These are phyloP conservation scores for Cyclophora punctaria DNA, from an alignment of 2,888 invertebrate species.

Conservation along the genomic window DNA sequence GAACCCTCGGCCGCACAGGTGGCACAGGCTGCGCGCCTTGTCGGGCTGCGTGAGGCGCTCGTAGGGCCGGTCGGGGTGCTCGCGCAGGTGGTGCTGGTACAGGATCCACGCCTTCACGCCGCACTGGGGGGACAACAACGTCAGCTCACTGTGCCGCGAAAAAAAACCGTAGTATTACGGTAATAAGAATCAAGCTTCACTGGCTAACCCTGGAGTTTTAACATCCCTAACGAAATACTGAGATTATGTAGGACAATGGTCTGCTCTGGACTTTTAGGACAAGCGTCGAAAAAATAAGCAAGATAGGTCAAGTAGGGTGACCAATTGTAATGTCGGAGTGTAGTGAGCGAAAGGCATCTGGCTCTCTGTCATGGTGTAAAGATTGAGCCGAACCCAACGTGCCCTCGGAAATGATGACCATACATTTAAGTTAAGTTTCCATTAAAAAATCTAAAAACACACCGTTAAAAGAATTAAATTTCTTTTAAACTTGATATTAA, in stretches of 20 bases:
- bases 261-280: constrained; percentile 14
- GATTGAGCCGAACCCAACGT: too few species aligned
- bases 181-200: not conserved
- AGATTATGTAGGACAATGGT: constrained; percentile 7
- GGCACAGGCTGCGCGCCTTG: constrained; percentile 13
- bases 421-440: too few species aligned
- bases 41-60: constrained; percentile 9
- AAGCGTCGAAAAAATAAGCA: constrained; percentile 10
- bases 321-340: constrained; percentile 2
- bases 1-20: constrained; percentile 18
- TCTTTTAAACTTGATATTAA: too few species aligned
- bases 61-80: constrained; percentile 14
- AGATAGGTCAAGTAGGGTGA: constrained; percentile 3
- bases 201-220: not conserved
- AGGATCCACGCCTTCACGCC: constrained; percentile 17
- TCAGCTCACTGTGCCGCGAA: not conserved
- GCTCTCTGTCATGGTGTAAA: too few species aligned
- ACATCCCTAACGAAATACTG: constrained; percentile 2
- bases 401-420: too few species aligned
- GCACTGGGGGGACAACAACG: constrained; percentile 7
- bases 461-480: too few species aligned
- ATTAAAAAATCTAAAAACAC: too few species aligned
- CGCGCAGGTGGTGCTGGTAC: constrained; percentile 13
- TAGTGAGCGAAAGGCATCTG: too few species aligned
- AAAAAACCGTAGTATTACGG: not conserved